Conservation (phyloP, 37 sponge, comb jelly and placozoan species). For the Bolinopsis microptera region DNA sequence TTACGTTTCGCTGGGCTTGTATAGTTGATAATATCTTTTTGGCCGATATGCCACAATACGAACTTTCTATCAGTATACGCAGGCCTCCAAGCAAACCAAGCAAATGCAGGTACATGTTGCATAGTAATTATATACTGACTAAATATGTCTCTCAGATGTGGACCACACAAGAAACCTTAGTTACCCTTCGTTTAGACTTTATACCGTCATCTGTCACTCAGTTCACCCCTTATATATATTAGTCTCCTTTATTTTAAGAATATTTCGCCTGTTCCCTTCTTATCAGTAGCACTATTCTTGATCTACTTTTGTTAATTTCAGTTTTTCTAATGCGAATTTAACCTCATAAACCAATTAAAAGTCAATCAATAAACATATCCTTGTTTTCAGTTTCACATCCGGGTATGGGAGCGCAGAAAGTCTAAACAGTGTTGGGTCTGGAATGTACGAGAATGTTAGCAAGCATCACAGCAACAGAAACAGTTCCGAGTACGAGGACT, state of each 20-base stretch:
- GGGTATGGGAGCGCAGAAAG: constrained; percentile 59
- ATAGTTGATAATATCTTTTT: neutral
- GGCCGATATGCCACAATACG: neutral
- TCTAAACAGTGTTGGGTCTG: constrained; percentile 26
- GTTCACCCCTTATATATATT: no score
- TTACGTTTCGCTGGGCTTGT: neutral
- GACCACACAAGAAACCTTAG: neutral
- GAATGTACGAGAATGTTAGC: constrained; percentile 16
- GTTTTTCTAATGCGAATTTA: no score
- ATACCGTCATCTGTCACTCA: neutral
- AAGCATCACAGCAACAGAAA: constrained; percentile 45
- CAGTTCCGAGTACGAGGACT: constrained; percentile 60
- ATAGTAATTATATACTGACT: neutral
- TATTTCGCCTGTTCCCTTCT: no score
- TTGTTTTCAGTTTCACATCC: constrained; percentile 30
- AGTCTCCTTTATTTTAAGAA: no score
- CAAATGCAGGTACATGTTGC: neutral
- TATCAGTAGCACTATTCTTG: no score
- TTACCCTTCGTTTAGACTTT: neutral
- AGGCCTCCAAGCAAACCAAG: neutral
- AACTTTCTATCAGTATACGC: neutral
- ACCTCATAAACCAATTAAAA: neutral
- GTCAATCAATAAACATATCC: no score
- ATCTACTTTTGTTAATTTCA: no score
- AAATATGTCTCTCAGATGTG: neutral